These are phyloP conservation scores for Phrynosoma platyrhinos DNA, from an alignment of 2,113 vertebrate genomes.

Conservation along the genomic window DNA sequence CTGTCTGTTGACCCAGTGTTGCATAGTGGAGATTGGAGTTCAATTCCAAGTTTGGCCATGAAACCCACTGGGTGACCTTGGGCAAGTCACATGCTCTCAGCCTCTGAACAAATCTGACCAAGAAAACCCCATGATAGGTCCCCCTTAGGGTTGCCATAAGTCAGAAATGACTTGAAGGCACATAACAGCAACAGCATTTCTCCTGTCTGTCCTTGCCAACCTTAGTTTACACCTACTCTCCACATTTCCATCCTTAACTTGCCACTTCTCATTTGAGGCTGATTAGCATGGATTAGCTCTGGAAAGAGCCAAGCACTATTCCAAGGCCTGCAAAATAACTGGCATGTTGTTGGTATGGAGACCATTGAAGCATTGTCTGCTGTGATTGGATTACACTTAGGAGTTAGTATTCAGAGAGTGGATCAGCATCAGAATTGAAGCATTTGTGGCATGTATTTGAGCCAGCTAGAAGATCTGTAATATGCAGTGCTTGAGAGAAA, in stretches of 20 bases:
- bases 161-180: too few relatives aligned
- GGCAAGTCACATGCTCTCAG: too few relatives aligned
- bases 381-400: slow-evolving; percentile 18
- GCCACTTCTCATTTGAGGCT: slow-evolving; percentile 28
- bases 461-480: slow-evolving; percentile 12
- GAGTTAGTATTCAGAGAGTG: slow-evolving; percentile 10
- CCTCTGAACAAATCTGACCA: too few relatives aligned
- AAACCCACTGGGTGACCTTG: too few relatives aligned
- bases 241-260: slow-evolving; percentile 4
- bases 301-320: neutral
- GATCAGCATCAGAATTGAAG: slow-evolving; percentile 17
- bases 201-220: neutral
- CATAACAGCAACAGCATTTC: neutral
- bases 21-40: too few relatives aligned
- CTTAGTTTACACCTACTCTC: slow-evolving; percentile 3
- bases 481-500: slow-evolving; percentile 26
- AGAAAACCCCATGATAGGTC: too few relatives aligned
- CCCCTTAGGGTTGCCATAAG: too few relatives aligned
- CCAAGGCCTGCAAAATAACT: slow-evolving; percentile 6
- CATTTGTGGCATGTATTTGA: slow-evolving; percentile 12
- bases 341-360: slow-evolving; percentile 29
- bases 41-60: too few relatives aligned
- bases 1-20: too few relatives aligned
- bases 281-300: slow-evolving; percentile 26
- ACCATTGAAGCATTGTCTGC: neutral